Percentiles rank a stretch among this genome's conserved stretches.
Conservation (phyloP, 2,113 vertebrate species). For the Phrynosoma platyrhinos region DNA sequence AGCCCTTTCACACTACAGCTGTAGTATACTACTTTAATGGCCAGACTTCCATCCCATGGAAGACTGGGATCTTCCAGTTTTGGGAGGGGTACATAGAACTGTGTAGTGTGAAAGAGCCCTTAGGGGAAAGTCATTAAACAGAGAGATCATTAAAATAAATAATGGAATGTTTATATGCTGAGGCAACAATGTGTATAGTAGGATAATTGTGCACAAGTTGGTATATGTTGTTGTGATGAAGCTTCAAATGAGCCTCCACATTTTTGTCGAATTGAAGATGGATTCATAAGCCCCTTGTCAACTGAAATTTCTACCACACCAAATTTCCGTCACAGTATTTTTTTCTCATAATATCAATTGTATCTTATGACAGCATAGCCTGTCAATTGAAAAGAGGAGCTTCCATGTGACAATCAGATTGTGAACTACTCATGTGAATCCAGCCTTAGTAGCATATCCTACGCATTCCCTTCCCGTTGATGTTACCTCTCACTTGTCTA, state of each 20-base stretch:
- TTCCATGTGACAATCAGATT: not conserved
- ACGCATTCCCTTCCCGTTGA: conserved; percentile 33
- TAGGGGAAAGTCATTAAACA: not conserved
- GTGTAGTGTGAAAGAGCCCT: not conserved
- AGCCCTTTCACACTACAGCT: too few relatives aligned
- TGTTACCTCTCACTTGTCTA: conserved; percentile 8
- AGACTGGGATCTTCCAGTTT: too few relatives aligned
- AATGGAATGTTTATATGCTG: not conserved
- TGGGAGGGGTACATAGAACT: too few relatives aligned
- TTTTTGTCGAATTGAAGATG: not conserved
- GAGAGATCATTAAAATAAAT: not conserved
- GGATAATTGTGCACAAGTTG: not conserved
- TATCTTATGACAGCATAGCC: not conserved
- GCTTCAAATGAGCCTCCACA: not conserved
- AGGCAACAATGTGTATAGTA: not conserved
- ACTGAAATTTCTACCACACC: not conserved
- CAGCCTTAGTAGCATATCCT: conserved; percentile 28
- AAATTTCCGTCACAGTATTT: not conserved
- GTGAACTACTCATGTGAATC: conserved; percentile 31
- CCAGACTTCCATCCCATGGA: too few relatives aligned
- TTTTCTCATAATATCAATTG: not conserved
- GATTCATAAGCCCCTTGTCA: conserved; percentile 16
- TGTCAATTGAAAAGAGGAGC: not conserved
- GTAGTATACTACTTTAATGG: too few relatives aligned
- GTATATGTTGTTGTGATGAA: not conserved